A percentile compares a stretch with the other conserved stretches of the same genome.
These are phyloP conservation scores for Pseudomyrmex dendroicus DNA, from an alignment of 1,140 invertebrate genomes.

Conservation along the genomic window DNA sequence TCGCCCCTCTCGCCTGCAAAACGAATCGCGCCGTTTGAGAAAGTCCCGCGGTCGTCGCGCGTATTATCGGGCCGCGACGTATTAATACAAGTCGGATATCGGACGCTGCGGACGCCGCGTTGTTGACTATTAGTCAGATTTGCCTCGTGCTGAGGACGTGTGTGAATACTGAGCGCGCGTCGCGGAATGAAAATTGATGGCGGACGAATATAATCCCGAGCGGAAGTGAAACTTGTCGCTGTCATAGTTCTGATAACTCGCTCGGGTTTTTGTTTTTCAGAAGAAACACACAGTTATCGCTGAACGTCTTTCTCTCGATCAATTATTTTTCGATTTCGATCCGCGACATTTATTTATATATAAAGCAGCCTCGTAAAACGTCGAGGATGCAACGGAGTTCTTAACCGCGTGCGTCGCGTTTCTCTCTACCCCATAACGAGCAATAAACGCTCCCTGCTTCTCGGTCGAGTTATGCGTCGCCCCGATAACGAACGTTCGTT, in stretches of 20 bases:
- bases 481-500: slow-evolving; percentile 64
- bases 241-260: slow-evolving; percentile 25
- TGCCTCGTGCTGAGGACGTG: slow-evolving; percentile 54
- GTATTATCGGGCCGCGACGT: slow-evolving; percentile 50
- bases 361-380: neutral
- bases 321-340: slow-evolving; percentile 9
- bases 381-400: slow-evolving; percentile 19
- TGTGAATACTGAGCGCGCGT: slow-evolving; percentile 63
- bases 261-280: too few species aligned
- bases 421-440: slow-evolving; percentile 45
- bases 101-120: slow-evolving; percentile 49
- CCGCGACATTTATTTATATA: slow-evolving; percentile 4
- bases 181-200: slow-evolving; percentile 78
- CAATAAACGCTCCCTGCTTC: slow-evolving; percentile 48
- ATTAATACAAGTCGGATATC: slow-evolving; percentile 70
- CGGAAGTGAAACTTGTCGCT: slow-evolving; percentile 61
- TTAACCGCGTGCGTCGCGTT: slow-evolving; percentile 30
- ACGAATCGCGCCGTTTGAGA: slow-evolving; percentile 4
- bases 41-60: neutral
- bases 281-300: too few species aligned
- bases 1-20: neutral
- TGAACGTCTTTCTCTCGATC: neutral
- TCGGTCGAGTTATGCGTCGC: slow-evolving; percentile 55
- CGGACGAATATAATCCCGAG: slow-evolving; percentile 71
- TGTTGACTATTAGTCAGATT: slow-evolving; percentile 62